These are phyloP conservation scores for Dicerorhinus sumatrensis DNA, from an alignment of 2,113 vertebrate genomes.

Conservation along the genomic window DNA sequence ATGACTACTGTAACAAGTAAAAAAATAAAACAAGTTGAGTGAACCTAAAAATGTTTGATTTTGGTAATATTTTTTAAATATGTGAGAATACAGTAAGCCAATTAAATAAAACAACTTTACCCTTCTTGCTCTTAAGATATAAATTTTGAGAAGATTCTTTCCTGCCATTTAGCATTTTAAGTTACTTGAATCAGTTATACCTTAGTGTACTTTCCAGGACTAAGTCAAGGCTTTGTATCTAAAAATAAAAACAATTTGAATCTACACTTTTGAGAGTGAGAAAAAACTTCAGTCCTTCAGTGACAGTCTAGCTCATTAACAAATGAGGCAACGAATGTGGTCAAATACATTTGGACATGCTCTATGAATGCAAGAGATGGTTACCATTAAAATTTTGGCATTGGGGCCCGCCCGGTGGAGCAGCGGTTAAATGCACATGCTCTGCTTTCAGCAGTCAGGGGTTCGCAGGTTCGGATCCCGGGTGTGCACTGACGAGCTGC, in stretches of 20 bases:
- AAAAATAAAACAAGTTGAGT: neutral
- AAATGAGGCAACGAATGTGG: neutral
- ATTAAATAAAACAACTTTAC: neutral
- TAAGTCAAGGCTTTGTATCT: neutral
- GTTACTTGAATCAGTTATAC: neutral
- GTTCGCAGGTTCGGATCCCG: too few species aligned
- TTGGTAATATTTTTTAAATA: neutral
- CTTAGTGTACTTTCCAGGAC: neutral
- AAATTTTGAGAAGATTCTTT: neutral
- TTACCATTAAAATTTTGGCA: neutral
- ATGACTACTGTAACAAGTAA: neutral
- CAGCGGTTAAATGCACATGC: too few species aligned
- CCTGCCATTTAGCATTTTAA: conserved; percentile 4
- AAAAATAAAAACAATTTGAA: conserved; percentile 37
- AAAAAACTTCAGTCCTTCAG: neutral
- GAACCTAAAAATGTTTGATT: neutral
- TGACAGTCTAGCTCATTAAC: neutral
- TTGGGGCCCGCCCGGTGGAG: too few species aligned
- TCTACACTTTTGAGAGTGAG: neutral
- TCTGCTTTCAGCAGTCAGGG: too few species aligned
- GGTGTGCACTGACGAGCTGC: too few species aligned
- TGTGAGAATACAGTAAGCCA: neutral
- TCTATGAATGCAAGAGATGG: neutral
- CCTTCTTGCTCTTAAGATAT: neutral
- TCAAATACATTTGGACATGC: neutral